Evolutionary conservation across 2,888 invertebrate genomes (phyloP).

Genomic region (Odiellus spinosus): DNA sequence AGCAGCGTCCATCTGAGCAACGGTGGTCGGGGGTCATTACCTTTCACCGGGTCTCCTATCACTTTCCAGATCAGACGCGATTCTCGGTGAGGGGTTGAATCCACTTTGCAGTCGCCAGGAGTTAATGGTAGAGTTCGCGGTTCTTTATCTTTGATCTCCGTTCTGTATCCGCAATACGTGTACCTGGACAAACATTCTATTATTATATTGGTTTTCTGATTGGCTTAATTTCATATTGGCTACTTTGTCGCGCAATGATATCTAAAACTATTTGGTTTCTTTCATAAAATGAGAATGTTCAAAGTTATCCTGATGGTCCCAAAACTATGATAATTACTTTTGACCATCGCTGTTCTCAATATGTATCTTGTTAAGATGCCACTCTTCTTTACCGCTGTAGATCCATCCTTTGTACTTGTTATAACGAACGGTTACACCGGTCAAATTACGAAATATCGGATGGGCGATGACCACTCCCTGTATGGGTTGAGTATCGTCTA

Average conservation of each 20-base stretch:
- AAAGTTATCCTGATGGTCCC: no score
- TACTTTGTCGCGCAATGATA: no score
- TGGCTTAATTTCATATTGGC: no score
- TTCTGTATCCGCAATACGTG: conserved; percentile 12
- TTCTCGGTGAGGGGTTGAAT: conserved; percentile 11
- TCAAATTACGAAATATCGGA: conserved; percentile 53
- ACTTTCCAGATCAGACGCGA: conserved; percentile 18
- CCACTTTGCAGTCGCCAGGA: conserved; percentile 13
- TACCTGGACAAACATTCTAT: not conserved
- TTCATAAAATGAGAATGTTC: no score
- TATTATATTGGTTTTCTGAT: no score
- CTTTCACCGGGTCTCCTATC: conserved; percentile 15
- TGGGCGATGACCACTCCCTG: conserved; percentile 57
- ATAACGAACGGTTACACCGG: conserved; percentile 57
- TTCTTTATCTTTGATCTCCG: conserved; percentile 9
- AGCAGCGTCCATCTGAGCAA: conserved; percentile 15
- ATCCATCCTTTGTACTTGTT: conserved; percentile 82
- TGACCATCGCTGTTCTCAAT: no score
- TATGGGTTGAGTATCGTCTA: conserved; percentile 11
- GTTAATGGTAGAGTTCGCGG: conserved; percentile 9
- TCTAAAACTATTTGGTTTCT: no score
- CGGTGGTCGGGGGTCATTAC: conserved; percentile 12
- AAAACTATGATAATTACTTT: no score
- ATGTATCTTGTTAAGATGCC: conserved; percentile 59
- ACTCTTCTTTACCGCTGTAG: conserved; percentile 58